Evolutionary conservation across 1,140 invertebrate species (phyloP), one percentile per base, ranked within the genome.

Genomic region (Zophobas atratus): DNA sequence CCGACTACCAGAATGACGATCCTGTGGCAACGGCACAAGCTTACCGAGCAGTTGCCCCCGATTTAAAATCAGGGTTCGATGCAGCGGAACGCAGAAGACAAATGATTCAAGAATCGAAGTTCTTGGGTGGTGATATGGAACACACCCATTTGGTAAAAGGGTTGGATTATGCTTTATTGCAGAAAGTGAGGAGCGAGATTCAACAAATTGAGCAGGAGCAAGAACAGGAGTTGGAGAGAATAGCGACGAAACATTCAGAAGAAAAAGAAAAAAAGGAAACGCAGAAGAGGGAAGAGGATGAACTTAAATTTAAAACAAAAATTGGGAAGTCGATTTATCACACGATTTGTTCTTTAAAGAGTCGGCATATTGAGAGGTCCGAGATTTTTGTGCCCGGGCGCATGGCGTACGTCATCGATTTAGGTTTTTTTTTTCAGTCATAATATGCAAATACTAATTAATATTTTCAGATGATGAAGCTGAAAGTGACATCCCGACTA

Each of bases 71-170:
- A 48, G 94, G 95, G 60, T 91, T 97, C 84, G 97, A 99, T 89
- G 97, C 97, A 39, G 98, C 98, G n/a, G 97, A 99, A 88, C 90
- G 97, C 55, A 90, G 98, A 49, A 91, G 97, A 43, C 96, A 99
- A 85, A 93, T 98, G 89, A 99, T 99, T 86, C 97, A 99, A 87
- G 98, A 99, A 87, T 99, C 98, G 0, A 99, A 99, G 89, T 99
- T 98, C 88, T 95, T 99, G 88, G 99, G 99, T 86, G 99, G 99
- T 92, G 99, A 99, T 87, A 99, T 99, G 95, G 98, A 99, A 82
- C 98, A 99, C 84, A 99, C 99, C 87, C 99, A 99, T 89, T 98
- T 99, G 90, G 98, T 99, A 70, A 99, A 99, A 89, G 99, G 99
- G 87, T 90, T 99, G 5, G 99, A 99, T 93, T 99, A 99, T 89